Base-by-base conservation (phyloP, 1,140 invertebrate genomes). In the Gryllus bimaculatus region DNA sequence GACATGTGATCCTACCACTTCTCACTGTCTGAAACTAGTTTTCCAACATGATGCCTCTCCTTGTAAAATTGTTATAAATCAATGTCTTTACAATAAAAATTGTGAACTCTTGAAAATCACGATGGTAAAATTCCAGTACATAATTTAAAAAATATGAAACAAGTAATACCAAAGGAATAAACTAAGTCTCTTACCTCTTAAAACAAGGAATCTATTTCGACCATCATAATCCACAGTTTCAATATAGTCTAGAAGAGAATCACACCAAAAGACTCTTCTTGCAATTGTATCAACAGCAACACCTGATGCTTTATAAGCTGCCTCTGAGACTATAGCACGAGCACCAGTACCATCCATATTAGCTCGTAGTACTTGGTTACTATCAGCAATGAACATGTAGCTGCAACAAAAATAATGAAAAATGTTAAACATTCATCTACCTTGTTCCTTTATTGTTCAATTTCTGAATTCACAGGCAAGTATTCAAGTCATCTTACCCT, bases 181-280 rank as follows among this genome's bases (percentile, higher is more conserved):
- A 39, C 26, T 5, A 39, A 39, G 26, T 39, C 26, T 39, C 26
- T 39, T 80, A 85, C 86, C 94, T 79, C 94, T 86, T 0, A 96
- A 84, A 3, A 96, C 91, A 83, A 95, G 89, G 74, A 93, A 91
- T 66, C 95, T 88, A 80, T 93, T 89, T 20, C 90, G 88, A 0
- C 98, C 98, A 80, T 97, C 92, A 84, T 99, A 99, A 84, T 98
- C 95, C 3, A 97, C 95, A 0, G 96, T 98, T 84, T 99, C 98
- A 81, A 99, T 99, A 84, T 98, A 99, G 86, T 99, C 97, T 66
- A 99, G 86, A 8, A 98, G 88, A 0, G 95, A 95, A 85, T 99
- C 98, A 83, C 96, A 98, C 95, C 98, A 99, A 86, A 96, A 98
- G 10, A 99, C 90, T 66, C 96, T 88, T 83, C 94, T 92, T 0